A percentile compares a stretch with the other conserved stretches of the same genome.
phyloP scores from a whole-genome alignment of 1,140 invertebrate species.

The Ctenoplectra terminalis region DNA sequence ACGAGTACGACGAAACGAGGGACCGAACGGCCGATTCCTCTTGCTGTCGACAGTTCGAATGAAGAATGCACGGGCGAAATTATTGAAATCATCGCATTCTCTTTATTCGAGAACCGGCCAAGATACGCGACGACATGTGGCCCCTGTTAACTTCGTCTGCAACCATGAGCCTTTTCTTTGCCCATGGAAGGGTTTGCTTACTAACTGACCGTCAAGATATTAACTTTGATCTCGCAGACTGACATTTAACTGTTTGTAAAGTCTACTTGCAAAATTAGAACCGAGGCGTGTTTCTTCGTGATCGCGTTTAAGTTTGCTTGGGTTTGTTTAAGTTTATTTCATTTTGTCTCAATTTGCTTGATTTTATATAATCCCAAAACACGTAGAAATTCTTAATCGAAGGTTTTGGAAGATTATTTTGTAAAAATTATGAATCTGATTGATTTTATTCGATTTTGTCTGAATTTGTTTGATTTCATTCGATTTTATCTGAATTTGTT shows the following conservation, averaged over 20 bases:
- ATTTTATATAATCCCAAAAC: no score
- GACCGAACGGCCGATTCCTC: constrained; percentile 19
- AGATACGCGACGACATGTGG: not conserved
- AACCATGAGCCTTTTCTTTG: not conserved
- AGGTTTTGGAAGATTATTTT: no score
- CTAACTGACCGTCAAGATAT: not conserved
- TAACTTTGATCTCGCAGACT: not conserved
- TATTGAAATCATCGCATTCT: not conserved
- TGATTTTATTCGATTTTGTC: no score
- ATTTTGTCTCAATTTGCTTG: no score
- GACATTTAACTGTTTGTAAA: not conserved
- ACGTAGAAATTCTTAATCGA: no score
- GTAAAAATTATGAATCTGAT: no score
- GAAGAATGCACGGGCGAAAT: constrained; percentile 40
- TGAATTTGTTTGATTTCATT: no score
- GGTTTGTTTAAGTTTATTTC: not conserved
- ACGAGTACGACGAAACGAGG: constrained; percentile 44
- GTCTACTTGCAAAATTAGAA: not conserved
- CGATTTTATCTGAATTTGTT: no score
- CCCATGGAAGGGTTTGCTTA: not conserved
- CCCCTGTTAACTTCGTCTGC: not conserved
- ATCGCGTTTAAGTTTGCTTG: no score
- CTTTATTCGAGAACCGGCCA: constrained; percentile 2
- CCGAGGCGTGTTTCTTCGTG: not conserved
- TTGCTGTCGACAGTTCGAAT: constrained; percentile 11